Evolutionary conservation across 2,797 vertebrate species (phyloP), one percentile per base, ranked within the genome.

Genomic region (Ptychobarbus kaznakovi): DNA sequence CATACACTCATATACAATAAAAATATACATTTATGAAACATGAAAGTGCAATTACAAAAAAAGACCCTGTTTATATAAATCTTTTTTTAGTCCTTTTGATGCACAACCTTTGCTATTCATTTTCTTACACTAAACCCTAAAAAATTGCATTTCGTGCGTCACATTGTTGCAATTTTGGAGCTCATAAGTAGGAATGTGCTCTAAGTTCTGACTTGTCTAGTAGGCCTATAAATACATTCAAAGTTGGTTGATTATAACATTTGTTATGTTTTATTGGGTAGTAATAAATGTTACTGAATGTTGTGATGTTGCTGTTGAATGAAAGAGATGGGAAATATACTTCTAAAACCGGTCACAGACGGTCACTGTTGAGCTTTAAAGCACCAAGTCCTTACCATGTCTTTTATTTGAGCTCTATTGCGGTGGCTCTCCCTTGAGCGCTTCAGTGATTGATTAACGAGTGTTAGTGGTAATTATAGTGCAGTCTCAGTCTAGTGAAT

Each of bases 401-500:
- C 25, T 53, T 53, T 68, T 25, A 53, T 81, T 35, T 53, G 42
- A 70, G 49, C 49, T 42, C 15, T 38, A 15, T 74, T 74, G 22
- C 35, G 40, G n/a, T 44, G 51, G 53, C 28, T 73, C 46, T 28
- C 20, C 58, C 15, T 61, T 51, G 20, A 51, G 13, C 1, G 12
- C 56, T 49, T 63, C 18, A 68, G 61, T 68, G 44, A 77, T 75
- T 87, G 69, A 89, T 85, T 83, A 61, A 81, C 49, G 22, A 85
- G 75, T 49, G 72, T 56, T 82, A 56, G 78, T n/a, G 40, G 73
- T 86, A 84, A 87, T 75, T 79, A 86, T 74, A 87, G 32, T 85
- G 65, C 22, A 51, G 79, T 35, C 74, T 74, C 66, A 68, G 79
- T 35, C 79, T 74, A 68, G 49, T 68, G 49, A 82, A 75, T 69